These are phyloP conservation scores for Cephus spinipes DNA, from an alignment of 2,888 invertebrate species.

Conservation along the genomic window DNA sequence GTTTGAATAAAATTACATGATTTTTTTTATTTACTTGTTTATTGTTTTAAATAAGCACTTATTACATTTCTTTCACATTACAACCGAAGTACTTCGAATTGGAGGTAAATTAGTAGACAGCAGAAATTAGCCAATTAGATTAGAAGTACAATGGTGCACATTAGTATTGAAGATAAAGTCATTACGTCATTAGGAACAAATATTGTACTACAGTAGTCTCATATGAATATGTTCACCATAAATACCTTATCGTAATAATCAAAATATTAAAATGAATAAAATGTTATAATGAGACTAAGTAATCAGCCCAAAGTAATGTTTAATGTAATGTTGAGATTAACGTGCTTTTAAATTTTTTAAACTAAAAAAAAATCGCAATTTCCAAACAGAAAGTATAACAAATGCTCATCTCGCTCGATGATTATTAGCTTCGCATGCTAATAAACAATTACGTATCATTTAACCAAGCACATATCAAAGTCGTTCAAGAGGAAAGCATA, in stretches of 20 bases:
- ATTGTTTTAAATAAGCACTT: background rate
- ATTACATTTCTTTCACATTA: conserved; percentile 55
- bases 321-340: background rate
- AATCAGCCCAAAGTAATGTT: background rate
- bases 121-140: conserved; percentile 1
- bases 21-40: too few relatives aligned
- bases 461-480: conserved; percentile 50
- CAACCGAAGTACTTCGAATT: conserved; percentile 54
- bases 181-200: background rate
- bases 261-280: background rate
- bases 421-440: conserved; percentile 47
- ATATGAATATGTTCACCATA: background rate
- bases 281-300: background rate
- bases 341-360: background rate
- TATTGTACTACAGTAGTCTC: background rate
- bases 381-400: conserved; percentile 3
- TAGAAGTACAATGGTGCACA: background rate
- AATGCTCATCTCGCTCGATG: conserved; percentile 5
- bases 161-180: background rate
- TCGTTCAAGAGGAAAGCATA: background rate
- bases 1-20: too few relatives aligned
- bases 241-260: background rate
- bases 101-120: conserved; percentile 52
- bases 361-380: background rate
- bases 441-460: conserved; percentile 40